These are phyloP conservation scores for Prolemur simus DNA, from an alignment of 2,113 vertebrate species.

Conservation along the genomic window DNA sequence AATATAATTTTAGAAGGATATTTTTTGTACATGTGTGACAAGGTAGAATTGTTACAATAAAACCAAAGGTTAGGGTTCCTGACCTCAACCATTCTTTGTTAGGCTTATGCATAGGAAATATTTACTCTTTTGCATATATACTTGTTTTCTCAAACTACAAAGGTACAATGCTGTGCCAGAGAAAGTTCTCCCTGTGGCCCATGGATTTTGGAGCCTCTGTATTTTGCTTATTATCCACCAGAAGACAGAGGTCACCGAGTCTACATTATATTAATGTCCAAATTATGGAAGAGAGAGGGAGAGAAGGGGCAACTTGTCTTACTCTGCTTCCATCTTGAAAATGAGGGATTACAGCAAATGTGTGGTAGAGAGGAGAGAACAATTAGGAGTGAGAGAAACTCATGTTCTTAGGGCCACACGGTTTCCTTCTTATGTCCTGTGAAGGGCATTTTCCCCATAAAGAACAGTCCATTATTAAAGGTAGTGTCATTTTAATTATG, in stretches of 20 bases:
- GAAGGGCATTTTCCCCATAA: slow-evolving; percentile 9
- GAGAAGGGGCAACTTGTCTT: not conserved
- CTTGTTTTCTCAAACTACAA: not conserved
- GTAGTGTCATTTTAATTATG: slow-evolving; percentile 27
- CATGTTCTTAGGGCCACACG: not conserved
- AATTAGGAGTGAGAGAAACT: not conserved
- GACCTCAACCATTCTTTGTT: not conserved
- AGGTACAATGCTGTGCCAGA: not conserved
- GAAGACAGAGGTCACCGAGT: not conserved
- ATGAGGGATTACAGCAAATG: not conserved
- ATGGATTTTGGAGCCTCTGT: not conserved
- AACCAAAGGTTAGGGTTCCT: not conserved
- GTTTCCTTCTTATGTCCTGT: not conserved
- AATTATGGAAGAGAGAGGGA: not conserved
- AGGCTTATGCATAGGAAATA: not conserved
- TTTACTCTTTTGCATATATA: not conserved
- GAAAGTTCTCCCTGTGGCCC: not conserved
- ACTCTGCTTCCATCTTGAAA: not conserved
- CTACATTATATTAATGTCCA: not conserved
- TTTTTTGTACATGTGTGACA: not conserved
- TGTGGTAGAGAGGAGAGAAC: not conserved
- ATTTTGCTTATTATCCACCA: not conserved
- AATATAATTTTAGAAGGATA: not conserved
- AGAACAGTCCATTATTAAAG: slow-evolving; percentile 32
- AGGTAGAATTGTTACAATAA: not conserved